phyloP scores from a whole-genome alignment of 1,140 invertebrate species.

The Samia ricini region DNA sequence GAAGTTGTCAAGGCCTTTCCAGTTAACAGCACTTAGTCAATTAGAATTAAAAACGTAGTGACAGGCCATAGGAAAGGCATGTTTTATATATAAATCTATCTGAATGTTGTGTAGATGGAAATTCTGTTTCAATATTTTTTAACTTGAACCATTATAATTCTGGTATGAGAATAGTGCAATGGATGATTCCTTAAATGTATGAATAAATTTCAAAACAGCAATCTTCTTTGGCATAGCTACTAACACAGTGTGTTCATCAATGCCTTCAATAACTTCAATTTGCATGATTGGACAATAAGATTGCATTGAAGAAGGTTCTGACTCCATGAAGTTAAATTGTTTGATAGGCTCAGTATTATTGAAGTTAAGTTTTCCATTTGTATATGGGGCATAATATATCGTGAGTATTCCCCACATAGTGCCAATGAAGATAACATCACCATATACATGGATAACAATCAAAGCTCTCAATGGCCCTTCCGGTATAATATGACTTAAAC shows the following conservation, averaged over 20 bases:
- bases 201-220: slow-evolving; percentile 42
- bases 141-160: not conserved
- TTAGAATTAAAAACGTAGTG: no score
- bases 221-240: slow-evolving; percentile 60
- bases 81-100: no score
- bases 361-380: slow-evolving; percentile 44
- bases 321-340: slow-evolving; percentile 57
- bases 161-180: not conserved
- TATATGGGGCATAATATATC: slow-evolving; percentile 55
- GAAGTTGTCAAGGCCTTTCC: no score
- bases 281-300: slow-evolving; percentile 48
- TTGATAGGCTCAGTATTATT: slow-evolving; percentile 46
- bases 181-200: slow-evolving; percentile 17
- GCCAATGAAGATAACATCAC: slow-evolving; percentile 52
- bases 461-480: slow-evolving; percentile 44
- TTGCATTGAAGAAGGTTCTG: slow-evolving; percentile 42
- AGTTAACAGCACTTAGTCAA: no score
- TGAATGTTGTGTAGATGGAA: not conserved
- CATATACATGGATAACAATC: slow-evolving; percentile 38
- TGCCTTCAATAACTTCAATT: slow-evolving; percentile 45
- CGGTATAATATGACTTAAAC: slow-evolving; percentile 37
- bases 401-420: slow-evolving; percentile 51
- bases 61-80: no score
- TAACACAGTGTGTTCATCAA: slow-evolving; percentile 47
- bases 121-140: not conserved